These are phyloP conservation scores for Horisme vitalbata DNA, from an alignment of 2,888 invertebrate species.

Conservation along the genomic window DNA sequence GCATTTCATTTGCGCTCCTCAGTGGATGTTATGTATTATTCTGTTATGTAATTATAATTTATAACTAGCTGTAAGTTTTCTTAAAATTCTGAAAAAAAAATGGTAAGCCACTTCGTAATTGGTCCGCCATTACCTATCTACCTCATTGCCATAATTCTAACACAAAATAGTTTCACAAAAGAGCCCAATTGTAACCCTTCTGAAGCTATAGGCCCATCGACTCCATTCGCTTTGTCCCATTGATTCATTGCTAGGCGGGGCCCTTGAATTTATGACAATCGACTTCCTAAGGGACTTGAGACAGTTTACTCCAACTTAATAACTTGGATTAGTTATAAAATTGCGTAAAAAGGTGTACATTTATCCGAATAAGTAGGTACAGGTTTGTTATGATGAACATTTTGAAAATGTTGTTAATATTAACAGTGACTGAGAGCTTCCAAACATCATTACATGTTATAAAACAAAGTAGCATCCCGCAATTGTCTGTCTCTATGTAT, in stretches of 20 bases:
- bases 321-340: slow-evolving; percentile 25
- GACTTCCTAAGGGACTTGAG: slow-evolving; percentile 39
- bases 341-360: background rate
- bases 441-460: too few relatives aligned
- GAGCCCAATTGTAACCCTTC: slow-evolving; percentile 25
- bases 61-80: too few relatives aligned
- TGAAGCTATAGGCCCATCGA: slow-evolving; percentile 30
- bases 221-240: slow-evolving; percentile 45
- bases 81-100: too few relatives aligned
- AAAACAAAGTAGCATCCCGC: too few relatives aligned
- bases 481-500: too few relatives aligned
- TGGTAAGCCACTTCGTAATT: background rate
- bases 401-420: too few relatives aligned
- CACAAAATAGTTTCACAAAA: slow-evolving; percentile 19
- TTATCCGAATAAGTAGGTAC: too few relatives aligned
- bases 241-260: slow-evolving; percentile 59
- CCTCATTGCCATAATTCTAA: slow-evolving; percentile 6
- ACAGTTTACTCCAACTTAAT: slow-evolving; percentile 30
- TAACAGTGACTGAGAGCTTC: too few relatives aligned
- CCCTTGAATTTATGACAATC: slow-evolving; percentile 61
- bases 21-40: too few relatives aligned
- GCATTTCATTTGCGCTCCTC: too few relatives aligned
- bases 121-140: background rate
- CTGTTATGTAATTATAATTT: too few relatives aligned
- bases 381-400: too few relatives aligned